Evolutionary conservation across 1,140 invertebrate species (phyloP).

Genomic region (Spodoptera litura): DNA sequence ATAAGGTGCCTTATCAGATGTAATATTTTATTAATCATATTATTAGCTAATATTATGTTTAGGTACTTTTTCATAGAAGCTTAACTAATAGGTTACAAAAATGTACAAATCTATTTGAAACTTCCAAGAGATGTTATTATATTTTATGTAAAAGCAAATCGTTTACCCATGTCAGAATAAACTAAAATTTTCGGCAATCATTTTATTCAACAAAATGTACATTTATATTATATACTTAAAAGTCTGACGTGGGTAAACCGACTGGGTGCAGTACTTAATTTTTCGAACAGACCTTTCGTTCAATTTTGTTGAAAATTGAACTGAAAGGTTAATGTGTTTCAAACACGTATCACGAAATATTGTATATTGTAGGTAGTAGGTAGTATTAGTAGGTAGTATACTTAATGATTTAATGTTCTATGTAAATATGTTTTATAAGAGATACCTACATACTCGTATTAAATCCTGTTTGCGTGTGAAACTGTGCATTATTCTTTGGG

Average conservation of each 20-base stretch:
- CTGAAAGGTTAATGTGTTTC: not conserved
- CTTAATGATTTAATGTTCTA: conserved; percentile 38
- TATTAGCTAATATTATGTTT: too few species aligned
- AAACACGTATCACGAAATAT: conserved; percentile 32
- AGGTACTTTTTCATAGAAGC: too few species aligned
- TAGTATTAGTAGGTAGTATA: conserved; percentile 45
- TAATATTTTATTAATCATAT: too few species aligned
- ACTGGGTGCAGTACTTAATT: not conserved
- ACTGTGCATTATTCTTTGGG: not conserved
- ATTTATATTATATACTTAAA: too few species aligned
- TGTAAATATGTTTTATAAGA: conserved; percentile 31
- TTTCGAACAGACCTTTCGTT: not conserved
- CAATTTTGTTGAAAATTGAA: conserved; percentile 12
- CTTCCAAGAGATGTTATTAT: too few species aligned
- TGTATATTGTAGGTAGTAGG: conserved; percentile 46
- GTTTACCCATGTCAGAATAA: too few species aligned
- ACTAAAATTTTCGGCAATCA: too few species aligned
- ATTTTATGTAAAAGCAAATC: too few species aligned
- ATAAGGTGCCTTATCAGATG: too few species aligned
- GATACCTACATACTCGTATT: not conserved
- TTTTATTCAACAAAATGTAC: too few species aligned
- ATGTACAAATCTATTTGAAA: not conserved
- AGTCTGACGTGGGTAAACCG: too few species aligned
- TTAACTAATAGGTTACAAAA: not conserved
- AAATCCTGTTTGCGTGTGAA: not conserved